These are phyloP conservation scores for Phenacoccus solenopsis DNA, from an alignment of 1,140 invertebrate genomes.

Conservation along the genomic window DNA sequence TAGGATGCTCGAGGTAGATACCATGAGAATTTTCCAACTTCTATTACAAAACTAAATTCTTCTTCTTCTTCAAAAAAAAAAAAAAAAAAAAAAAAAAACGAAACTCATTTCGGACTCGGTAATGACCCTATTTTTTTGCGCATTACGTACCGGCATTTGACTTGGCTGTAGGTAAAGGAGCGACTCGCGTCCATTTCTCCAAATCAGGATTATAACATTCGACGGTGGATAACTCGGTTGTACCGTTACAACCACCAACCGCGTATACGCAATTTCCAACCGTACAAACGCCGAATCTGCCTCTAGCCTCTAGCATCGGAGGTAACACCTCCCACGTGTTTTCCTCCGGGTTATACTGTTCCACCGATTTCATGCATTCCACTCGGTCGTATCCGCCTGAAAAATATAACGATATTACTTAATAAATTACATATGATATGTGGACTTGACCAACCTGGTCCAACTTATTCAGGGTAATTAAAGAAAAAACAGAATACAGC, in stretches of 20 bases:
- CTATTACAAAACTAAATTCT: too few relatives aligned
- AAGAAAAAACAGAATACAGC: too few relatives aligned
- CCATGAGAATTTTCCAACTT: too few relatives aligned
- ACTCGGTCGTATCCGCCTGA: conserved; percentile 72
- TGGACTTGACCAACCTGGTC: too few relatives aligned
- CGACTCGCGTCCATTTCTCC: conserved; percentile 49
- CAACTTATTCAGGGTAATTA: too few relatives aligned
- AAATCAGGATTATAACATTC: conserved; percentile 47
- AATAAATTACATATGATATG: too few relatives aligned
- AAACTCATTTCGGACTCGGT: too few relatives aligned
- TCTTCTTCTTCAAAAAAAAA: too few relatives aligned
- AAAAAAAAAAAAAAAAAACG: too few relatives aligned
- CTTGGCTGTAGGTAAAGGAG: conserved; percentile 47
- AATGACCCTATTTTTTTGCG: too few relatives aligned
- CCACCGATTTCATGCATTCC: conserved; percentile 62
- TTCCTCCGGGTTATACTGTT: conserved; percentile 52
- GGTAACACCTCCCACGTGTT: conserved; percentile 55
- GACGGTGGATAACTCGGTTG: conserved; percentile 51
- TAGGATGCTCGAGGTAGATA: too few relatives aligned
- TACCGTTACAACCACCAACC: conserved; percentile 67
- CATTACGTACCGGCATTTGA: conserved; percentile 49
- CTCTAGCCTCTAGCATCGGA: conserved; percentile 55
- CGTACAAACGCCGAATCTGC: conserved; percentile 58
- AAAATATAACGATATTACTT: conserved; percentile 25
- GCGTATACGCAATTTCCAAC: conserved; percentile 55